Evolutionary conservation across 2,888 invertebrate genomes (phyloP), one percentile per base, ranked within the genome.

Genomic region (Amblyteles armatorius): DNA sequence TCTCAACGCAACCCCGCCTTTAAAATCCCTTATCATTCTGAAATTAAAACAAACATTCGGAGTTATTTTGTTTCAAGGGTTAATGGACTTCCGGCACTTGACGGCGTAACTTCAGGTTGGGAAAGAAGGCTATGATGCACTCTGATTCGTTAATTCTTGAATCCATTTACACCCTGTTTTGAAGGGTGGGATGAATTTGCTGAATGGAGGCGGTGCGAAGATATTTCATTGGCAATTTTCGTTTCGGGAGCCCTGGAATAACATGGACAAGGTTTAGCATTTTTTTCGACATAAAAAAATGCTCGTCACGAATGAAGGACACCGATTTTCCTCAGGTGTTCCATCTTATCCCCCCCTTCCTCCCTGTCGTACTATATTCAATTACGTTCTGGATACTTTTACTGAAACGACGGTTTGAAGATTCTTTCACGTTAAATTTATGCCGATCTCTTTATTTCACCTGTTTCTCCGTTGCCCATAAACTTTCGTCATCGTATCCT

Each of bases 1-100:
- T 92, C 93, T 93, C 93, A 93, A 90, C 89, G 88, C 87, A 89
- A 91, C 93, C 92, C 91, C 93, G 92, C 93, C 93, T 93, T 90
- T 88, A 65, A 77, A 79, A 78, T 82, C 74, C 72, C 50, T 67
- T 82, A 76, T 60, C 60, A 29, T 33, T 11, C 4, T 16, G n/a
- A 26, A 13, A 63, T 33, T 29, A 63, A 63, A 63, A 63, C 29
- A 63, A 63, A 63, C 29, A 33, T 63, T 11, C 57, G 22, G 5
- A 9, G 26, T 57, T 57, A 55, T 57, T 57, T 57, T 26, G 3
- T 55, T 57, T 57, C 1, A 26, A 26, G 13, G 1, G 11, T 22
- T 57, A 22, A 26, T 26, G 22, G 26, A 57, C 57, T 48, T 48
- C 16, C 44, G 16, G 13, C 13, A 48, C 44, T 48, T 3, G 16